Conservation (phyloP, 1,140 invertebrate species). For the Onthophagus taurus region DNA sequence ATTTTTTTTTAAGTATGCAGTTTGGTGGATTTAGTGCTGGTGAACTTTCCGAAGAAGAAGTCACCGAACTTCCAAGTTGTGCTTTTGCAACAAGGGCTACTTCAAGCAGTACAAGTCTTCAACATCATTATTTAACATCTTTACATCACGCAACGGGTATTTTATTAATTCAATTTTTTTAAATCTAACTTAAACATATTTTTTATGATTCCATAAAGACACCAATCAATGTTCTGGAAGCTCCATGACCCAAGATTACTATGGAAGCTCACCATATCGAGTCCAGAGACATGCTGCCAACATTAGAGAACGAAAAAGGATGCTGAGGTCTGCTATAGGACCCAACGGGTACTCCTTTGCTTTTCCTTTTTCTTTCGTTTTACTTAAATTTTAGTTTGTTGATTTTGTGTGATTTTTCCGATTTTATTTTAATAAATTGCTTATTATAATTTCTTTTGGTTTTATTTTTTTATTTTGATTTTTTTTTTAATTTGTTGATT, state of each 20-base stretch:
- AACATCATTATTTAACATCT: constrained; percentile 37
- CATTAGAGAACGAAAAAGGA: constrained; percentile 87
- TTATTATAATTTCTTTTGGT: constrained; percentile 8
- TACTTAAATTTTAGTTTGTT: background rate
- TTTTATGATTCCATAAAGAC: constrained; percentile 32
- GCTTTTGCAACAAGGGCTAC: constrained; percentile 50
- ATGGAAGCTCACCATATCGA: constrained; percentile 68
- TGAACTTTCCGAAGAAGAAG: constrained; percentile 46
- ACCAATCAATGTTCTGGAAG: constrained; percentile 35
- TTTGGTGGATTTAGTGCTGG: constrained; percentile 42
- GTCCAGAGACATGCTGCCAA: constrained; percentile 85
- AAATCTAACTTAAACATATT: constrained; percentile 24
- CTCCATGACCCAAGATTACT: constrained; percentile 40
- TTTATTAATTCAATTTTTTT: constrained; percentile 32
- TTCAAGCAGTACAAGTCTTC: constrained; percentile 29
- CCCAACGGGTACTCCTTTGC: constrained; percentile 60
- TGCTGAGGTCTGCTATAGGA: constrained; percentile 80
- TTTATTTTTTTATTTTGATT: constrained; percentile 1
- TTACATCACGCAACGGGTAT: constrained; percentile 32
- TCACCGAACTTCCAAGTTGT: constrained; percentile 55
- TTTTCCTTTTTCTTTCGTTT: constrained; percentile 4
- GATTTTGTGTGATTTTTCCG: background rate
- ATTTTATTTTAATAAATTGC: too few relatives aligned
- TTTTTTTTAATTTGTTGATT: background rate
- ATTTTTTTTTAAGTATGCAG: constrained; percentile 37